Evolutionary conservation across 2,888 invertebrate genomes (phyloP).

Genomic region (Morpho achilles): DNA sequence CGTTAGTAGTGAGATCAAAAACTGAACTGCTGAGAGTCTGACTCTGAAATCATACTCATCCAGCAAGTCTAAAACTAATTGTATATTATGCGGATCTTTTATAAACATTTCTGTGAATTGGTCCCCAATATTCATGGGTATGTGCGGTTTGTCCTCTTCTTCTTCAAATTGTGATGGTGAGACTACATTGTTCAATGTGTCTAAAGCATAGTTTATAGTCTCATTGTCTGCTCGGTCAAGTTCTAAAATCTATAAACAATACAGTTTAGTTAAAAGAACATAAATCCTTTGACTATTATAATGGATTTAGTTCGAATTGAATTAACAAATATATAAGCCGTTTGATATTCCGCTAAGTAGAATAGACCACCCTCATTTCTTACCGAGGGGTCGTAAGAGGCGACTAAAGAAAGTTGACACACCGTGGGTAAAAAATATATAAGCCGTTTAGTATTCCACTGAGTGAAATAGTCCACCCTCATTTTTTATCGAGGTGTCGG

Average conservation of each 20-base stretch:
- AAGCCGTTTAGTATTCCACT: too few species aligned
- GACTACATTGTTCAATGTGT: conserved; percentile 95
- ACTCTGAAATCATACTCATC: conserved; percentile 98
- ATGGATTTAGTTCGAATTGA: too few species aligned
- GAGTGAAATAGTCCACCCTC: too few species aligned
- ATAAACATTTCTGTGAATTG: conserved; percentile 99
- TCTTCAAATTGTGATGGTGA: conserved; percentile 89
- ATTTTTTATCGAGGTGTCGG: too few species aligned
- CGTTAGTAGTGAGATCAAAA: conserved; percentile 91
- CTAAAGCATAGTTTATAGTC: conserved; percentile 93
- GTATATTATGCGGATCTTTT: conserved; percentile 91
- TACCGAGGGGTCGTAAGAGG: too few species aligned
- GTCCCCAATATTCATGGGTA: conserved; percentile 88
- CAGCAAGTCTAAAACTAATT: conserved; percentile 88
- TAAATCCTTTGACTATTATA: too few species aligned
- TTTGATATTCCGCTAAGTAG: too few species aligned
- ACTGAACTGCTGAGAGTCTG: conserved; percentile 91
- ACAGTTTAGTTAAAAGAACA: too few species aligned
- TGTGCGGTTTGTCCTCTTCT: conserved; percentile 83
- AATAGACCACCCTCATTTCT: too few species aligned
- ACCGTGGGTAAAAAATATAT: too few species aligned
- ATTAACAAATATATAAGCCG: too few species aligned
- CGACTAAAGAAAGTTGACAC: too few species aligned
- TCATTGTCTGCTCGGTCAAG: conserved; percentile 94
- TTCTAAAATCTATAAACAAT: conserved; percentile 83